Conservation (phyloP, 2,888 invertebrate genomes). For the Noctua janthina region DNA sequence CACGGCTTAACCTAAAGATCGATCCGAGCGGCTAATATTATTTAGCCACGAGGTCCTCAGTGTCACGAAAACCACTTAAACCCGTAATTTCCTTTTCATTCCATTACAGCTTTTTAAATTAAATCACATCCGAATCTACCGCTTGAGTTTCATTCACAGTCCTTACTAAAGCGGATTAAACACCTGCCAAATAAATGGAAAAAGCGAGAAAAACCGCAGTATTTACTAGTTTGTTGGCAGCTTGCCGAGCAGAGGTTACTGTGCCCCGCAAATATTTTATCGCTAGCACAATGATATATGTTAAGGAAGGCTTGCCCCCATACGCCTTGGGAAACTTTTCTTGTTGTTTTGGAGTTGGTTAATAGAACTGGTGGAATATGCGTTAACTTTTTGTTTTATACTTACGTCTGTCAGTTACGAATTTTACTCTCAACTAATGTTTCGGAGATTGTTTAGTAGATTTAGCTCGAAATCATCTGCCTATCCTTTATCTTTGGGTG, state of each 20-base stretch:
- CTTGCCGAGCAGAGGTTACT: conserved; percentile 49
- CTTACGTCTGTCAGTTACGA: background rate
- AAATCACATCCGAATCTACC: conserved; percentile 34
- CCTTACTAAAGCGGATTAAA: conserved; percentile 55
- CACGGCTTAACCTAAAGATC: no score
- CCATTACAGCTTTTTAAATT: conserved; percentile 42
- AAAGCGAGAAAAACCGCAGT: conserved; percentile 38
- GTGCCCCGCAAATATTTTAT: conserved; percentile 53
- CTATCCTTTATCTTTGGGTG: no score
- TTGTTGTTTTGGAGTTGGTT: conserved; percentile 21
- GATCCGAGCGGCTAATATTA: no score
- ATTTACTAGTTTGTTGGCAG: conserved; percentile 52
- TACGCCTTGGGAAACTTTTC: conserved; percentile 27
- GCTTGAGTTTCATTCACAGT: conserved; percentile 39
- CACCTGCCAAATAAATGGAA: conserved; percentile 59
- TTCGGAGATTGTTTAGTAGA: background rate
- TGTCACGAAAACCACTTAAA: conserved; percentile 23
- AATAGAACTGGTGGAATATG: background rate
- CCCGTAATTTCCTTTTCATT: conserved; percentile 33
- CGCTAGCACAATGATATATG: conserved; percentile 50
- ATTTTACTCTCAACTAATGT: background rate
- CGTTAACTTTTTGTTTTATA: background rate
- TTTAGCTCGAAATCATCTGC: background rate
- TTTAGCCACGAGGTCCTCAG: no score
- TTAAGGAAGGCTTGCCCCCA: conserved; percentile 29